Percentiles rank a stretch among this genome's conserved stretches.
Conservation (phyloP, 2,888 invertebrate genomes). For the Phengaris arion region DNA sequence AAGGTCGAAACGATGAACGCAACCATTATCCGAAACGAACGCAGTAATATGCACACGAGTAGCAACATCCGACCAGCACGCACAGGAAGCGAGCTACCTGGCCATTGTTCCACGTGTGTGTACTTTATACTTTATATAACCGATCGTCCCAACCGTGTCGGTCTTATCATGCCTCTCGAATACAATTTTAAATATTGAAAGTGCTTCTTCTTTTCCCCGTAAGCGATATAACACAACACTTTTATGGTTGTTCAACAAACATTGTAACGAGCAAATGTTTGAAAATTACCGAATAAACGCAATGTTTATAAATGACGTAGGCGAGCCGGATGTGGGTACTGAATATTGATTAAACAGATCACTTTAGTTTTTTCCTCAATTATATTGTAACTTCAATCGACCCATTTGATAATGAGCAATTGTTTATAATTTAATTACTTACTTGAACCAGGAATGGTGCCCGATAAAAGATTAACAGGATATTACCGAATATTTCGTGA, state of each 20-base stretch:
- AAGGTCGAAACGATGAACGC: constrained; percentile 42
- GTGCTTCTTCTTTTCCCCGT: background rate
- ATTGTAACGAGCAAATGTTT: background rate
- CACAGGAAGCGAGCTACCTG: constrained; percentile 58
- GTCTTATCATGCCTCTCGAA: constrained; percentile 34
- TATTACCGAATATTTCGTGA: background rate
- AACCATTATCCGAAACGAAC: constrained; percentile 52
- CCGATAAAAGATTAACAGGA: background rate
- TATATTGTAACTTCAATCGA: background rate
- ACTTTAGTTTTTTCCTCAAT: constrained; percentile 5
- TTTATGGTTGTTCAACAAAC: background rate
- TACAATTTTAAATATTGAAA: constrained; percentile 17
- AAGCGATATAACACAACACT: constrained; percentile 7
- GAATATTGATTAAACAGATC: constrained; percentile 20
- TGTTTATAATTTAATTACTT: constrained; percentile 5
- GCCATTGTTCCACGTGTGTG: constrained; percentile 43
- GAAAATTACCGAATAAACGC: background rate
- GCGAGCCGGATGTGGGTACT: constrained; percentile 7
- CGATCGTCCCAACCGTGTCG: constrained; percentile 34
- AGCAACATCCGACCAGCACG: constrained; percentile 41
- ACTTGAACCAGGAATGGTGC: background rate
- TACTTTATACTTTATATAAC: constrained; percentile 33
- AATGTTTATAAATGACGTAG: background rate
- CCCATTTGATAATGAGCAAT: background rate
- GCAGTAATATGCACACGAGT: constrained; percentile 44